These are phyloP conservation scores for Dermatemys mawii DNA, from an alignment of 2,113 vertebrate genomes.

Conservation along the genomic window DNA sequence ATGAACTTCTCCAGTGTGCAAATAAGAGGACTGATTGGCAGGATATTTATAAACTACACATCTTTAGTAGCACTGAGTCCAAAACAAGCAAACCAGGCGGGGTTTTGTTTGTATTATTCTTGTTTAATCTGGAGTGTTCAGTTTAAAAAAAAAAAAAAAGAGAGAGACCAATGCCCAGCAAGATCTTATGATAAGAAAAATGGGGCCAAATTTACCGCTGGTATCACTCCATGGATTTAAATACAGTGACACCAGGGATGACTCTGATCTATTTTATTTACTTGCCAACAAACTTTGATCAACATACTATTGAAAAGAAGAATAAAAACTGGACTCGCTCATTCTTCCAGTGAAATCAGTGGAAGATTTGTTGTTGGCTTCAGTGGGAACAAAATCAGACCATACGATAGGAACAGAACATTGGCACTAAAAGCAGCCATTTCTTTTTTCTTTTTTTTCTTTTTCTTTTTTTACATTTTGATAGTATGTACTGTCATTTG, in stretches of 20 bases:
- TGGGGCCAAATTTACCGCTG: slow-evolving; percentile 3
- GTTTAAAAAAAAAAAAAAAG: neutral
- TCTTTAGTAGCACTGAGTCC: neutral
- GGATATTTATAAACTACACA: slow-evolving; percentile 30
- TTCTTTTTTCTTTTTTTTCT: neutral
- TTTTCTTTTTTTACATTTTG: neutral
- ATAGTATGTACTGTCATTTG: neutral
- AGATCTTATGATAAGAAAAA: slow-evolving; percentile 22
- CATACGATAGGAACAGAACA: neutral
- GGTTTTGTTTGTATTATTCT: slow-evolving; percentile 34
- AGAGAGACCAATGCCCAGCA: neutral
- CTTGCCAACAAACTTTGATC: neutral
- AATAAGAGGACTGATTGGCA: slow-evolving; percentile 25
- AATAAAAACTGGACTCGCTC: neutral
- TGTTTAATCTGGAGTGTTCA: slow-evolving; percentile 57
- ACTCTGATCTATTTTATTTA: neutral
- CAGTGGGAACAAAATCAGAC: neutral
- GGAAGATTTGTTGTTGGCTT: neutral
- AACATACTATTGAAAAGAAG: neutral
- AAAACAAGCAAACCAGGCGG: slow-evolving; percentile 51
- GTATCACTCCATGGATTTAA: slow-evolving; percentile 20
- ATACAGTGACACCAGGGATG: neutral
- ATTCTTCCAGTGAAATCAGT: neutral
- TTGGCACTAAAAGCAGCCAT: neutral
- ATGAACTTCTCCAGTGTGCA: neutral